phyloP scores from a whole-genome alignment of 2,888 invertebrate genomes.

The Pachliopta kotzebuea region DNA sequence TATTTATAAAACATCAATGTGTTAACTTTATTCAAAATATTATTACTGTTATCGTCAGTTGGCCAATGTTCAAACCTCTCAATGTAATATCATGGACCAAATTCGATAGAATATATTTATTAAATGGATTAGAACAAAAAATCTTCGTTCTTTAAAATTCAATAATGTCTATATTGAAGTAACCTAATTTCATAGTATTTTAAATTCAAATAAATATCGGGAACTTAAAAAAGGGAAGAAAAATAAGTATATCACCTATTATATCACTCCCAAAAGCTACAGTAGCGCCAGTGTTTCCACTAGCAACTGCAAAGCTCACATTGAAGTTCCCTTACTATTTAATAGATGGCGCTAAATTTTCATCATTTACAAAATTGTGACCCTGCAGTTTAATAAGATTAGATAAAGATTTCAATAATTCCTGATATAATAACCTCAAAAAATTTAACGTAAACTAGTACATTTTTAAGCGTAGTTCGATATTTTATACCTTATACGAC shows the following conservation, averaged over 20 bases:
- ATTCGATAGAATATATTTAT: neutral
- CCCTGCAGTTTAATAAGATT: neutral
- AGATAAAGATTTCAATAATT: too few relatives aligned
- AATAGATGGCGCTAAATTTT: constrained; percentile 14
- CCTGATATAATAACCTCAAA: too few relatives aligned
- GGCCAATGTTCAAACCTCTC: constrained; percentile 3
- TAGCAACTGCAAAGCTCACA: neutral
- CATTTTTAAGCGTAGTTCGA: too few relatives aligned
- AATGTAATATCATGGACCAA: neutral
- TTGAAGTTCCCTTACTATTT: neutral
- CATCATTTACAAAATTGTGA: neutral
- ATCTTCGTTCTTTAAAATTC: neutral
- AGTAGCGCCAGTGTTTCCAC: constrained; percentile 8
- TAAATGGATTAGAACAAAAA: neutral
- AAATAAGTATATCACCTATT: neutral
- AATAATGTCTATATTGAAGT: too few relatives aligned
- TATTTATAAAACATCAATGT: neutral
- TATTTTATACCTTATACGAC: too few relatives aligned
- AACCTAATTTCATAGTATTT: too few relatives aligned
- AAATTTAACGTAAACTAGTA: too few relatives aligned
- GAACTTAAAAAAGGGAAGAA: neutral
- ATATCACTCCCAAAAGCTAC: too few relatives aligned
- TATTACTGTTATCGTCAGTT: neutral
- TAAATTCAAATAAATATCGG: too few relatives aligned
- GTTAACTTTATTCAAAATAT: neutral